Percentiles rank a stretch among this genome's conserved stretches.
phyloP scores from a whole-genome alignment of 2,113 vertebrate genomes.

The Sinocyclocheilus maitianheensis region DNA sequence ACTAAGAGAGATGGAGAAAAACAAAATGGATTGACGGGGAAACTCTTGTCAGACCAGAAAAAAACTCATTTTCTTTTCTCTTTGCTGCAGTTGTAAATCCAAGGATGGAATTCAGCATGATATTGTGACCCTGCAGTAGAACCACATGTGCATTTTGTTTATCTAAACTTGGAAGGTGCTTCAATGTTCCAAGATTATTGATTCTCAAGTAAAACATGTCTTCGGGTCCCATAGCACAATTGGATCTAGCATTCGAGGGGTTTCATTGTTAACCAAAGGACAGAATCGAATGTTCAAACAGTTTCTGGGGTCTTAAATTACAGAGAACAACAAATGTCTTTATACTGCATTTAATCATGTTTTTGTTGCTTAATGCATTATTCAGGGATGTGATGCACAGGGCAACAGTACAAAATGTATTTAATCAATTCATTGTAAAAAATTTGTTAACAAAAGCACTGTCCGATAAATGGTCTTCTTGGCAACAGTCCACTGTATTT shows the following conservation, averaged over 20 bases:
- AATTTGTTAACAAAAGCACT: not conserved
- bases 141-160: not conserved
- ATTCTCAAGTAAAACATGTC: not conserved
- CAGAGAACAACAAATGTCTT: not conserved
- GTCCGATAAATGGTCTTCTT: not conserved
- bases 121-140: not conserved
- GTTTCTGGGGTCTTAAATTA: not conserved
- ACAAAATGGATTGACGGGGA: slow-evolving; percentile 50
- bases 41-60: not conserved
- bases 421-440: not conserved
- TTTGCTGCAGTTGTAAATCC: not conserved
- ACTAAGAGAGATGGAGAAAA: slow-evolving; percentile 67
- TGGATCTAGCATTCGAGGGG: not conserved
- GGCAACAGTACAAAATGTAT: not conserved
- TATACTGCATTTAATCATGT: not conserved
- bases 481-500: not conserved
- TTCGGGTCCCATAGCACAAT: not conserved
- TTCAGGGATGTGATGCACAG: not conserved
- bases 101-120: not conserved
- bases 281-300: not conserved
- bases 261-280: not conserved
- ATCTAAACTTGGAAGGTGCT: not conserved
- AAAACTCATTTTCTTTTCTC: not conserved
- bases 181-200: not conserved
- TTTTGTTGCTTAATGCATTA: not conserved